Percentiles rank a stretch among this genome's conserved stretches.
phyloP scores from a whole-genome alignment of 2,888 invertebrate species.

The Hydriomena furcata region DNA sequence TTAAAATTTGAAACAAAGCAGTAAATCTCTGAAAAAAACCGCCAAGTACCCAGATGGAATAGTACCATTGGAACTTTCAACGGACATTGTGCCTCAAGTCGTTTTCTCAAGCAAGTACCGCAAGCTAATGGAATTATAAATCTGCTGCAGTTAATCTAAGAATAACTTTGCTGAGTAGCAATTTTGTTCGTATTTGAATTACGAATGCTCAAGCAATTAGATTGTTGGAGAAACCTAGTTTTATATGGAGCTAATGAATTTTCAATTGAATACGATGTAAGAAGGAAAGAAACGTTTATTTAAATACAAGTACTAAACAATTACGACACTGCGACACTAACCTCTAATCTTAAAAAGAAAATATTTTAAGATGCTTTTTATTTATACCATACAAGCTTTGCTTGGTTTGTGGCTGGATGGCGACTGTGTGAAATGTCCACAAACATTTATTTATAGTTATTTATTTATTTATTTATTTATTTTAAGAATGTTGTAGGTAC shows the following conservation, averaged over 20 bases:
- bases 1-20: slow-evolving; percentile 46
- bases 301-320: no score
- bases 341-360: no score
- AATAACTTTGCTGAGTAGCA: slow-evolving; percentile 29
- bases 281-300: no score
- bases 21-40: slow-evolving; percentile 31
- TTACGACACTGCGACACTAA: no score
- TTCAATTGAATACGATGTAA: no score
- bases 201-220: slow-evolving; percentile 20
- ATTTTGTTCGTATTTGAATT: slow-evolving; percentile 24
- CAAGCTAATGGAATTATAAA: slow-evolving; percentile 39
- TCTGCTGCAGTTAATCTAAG: slow-evolving; percentile 36
- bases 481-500: no score
- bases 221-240: slow-evolving; percentile 9
- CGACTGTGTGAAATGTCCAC: no score
- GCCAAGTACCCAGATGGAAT: slow-evolving; percentile 15
- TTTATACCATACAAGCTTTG: no score
- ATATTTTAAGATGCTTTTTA: no score
- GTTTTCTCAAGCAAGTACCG: slow-evolving; percentile 32
- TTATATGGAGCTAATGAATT: not conserved
- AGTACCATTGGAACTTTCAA: slow-evolving; percentile 26
- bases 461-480: no score
- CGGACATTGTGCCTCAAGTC: slow-evolving; percentile 36
- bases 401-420: no score
- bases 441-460: no score